These are phyloP conservation scores for Pedionomus torquatus DNA, from an alignment of 2,113 vertebrate species.

Conservation along the genomic window DNA sequence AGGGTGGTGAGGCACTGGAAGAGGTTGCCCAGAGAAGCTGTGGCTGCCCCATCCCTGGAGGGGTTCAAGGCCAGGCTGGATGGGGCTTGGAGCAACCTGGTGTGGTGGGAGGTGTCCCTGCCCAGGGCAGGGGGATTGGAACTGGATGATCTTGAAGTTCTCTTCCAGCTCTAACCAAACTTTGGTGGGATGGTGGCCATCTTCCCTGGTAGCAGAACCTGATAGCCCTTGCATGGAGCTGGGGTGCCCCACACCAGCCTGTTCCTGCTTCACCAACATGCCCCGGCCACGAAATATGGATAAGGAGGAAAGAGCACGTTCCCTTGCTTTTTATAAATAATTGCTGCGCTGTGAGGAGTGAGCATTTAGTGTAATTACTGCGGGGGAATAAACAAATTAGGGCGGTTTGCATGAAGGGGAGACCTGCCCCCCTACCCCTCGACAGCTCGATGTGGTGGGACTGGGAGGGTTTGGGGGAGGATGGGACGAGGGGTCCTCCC, in stretches of 20 bases:
- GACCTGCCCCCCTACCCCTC: neutral
- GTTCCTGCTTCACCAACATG: neutral
- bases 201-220: neutral
- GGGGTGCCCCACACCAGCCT: neutral
- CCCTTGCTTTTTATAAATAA: slow-evolving; percentile 8
- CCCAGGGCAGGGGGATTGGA: too few species aligned
- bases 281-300: neutral
- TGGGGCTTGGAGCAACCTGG: too few species aligned
- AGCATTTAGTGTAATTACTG: neutral
- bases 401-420: neutral
- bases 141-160: too few species aligned
- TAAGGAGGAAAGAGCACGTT: neutral
- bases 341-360: neutral
- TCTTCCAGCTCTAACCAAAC: too few species aligned
- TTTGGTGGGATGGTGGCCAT: neutral
- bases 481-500: accelerated
- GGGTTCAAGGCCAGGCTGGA: too few species aligned
- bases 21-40: too few species aligned
- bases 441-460: accelerated
- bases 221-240: neutral
- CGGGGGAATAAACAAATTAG: neutral
- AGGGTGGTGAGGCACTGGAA: too few species aligned
- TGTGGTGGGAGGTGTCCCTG: too few species aligned
- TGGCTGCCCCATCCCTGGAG: too few species aligned
- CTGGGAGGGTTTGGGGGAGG: neutral